Base-by-base conservation (phyloP, 2,113 vertebrate genomes). In the Camelus dromedarius region DNA sequence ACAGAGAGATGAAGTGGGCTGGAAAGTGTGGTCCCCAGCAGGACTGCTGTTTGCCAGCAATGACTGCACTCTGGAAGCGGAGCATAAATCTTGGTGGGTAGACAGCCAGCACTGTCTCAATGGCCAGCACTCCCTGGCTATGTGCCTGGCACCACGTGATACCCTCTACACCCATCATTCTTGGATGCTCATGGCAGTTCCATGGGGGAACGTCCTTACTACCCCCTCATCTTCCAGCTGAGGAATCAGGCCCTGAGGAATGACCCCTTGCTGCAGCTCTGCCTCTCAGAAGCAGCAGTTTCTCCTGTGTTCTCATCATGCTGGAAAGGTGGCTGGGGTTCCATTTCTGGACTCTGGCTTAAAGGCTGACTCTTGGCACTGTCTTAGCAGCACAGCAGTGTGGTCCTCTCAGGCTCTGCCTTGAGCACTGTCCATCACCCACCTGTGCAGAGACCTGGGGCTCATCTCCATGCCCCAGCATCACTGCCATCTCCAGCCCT, bases 401-500 rank as follows among this genome's bases (percentile, higher is more conserved):
- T 18, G 13, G 16, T 28, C 50, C 56, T 9, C 9, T 18, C 8
- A 30, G 48, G 6, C 28, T 89, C 66, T 26, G 22, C 5, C 0
- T 9, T 2, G 4, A 3, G 6, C n/a, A 5, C 6, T 8, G 56
- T n/a, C 32, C 58, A 20, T 32, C 50, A 16, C 30, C 46, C 11
- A 8, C 50, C 22, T 81, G 18, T 32, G 56, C 50, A 60, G 58
- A 7, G 22, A 64, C 60, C n/a, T 69, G 8, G n/a, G 60, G 67
- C 83, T 19, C 8, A 30, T 6, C 83, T 64, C 77, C 69, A 46
- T 64, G n/a, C 60, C 52, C 52, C 22, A 9, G 8, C 22, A 19
- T 77, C 38, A 19, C 14, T 0, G 2, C 18, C 32, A 4, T 30
- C 7, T 4, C 28, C 50, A 13, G 2, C 38, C n/a, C 6, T 50